Conservation (phyloP, 2,888 invertebrate species). For the Chrysolina oricalcia region DNA sequence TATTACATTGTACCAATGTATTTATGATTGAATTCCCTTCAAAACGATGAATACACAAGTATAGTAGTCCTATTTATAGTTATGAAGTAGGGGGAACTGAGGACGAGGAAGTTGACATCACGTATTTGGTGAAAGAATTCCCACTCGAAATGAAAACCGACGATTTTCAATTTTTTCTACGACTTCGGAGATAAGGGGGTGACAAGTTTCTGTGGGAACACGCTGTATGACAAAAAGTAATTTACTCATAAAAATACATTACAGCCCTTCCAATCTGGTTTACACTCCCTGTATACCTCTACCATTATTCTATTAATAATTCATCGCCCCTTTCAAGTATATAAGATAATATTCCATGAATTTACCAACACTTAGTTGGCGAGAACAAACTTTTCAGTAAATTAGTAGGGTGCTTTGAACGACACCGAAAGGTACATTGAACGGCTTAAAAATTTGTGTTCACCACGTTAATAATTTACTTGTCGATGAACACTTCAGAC, state of each 20-base stretch:
- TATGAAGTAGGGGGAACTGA: too few species aligned
- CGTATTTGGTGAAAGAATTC: too few species aligned
- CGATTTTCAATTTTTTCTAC: too few species aligned
- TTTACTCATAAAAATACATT: background rate
- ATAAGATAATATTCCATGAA: conserved; percentile 15
- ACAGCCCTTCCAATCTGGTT: background rate
- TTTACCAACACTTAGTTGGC: conserved; percentile 21
- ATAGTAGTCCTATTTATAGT: too few species aligned
- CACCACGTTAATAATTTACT: conserved; percentile 15
- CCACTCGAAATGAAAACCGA: too few species aligned
- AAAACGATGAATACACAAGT: too few species aligned
- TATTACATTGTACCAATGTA: too few species aligned
- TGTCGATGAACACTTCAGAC: conserved; percentile 11
- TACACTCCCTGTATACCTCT: background rate
- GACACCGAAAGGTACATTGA: conserved; percentile 9
- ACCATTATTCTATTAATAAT: conserved; percentile 5
- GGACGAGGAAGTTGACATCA: too few species aligned
- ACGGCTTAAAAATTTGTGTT: conserved; percentile 11
- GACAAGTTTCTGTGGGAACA: too few species aligned
- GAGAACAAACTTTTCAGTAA: conserved; percentile 18
- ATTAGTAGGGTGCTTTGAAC: conserved; percentile 7
- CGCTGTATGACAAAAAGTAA: too few species aligned
- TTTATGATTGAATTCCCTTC: too few species aligned
- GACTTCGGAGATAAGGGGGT: too few species aligned
- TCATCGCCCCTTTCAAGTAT: background rate